Evolutionary conservation across 2,797 vertebrate genomes (phyloP), one percentile per base, ranked within the genome.

Genomic region (Alouatta caraya): DNA sequence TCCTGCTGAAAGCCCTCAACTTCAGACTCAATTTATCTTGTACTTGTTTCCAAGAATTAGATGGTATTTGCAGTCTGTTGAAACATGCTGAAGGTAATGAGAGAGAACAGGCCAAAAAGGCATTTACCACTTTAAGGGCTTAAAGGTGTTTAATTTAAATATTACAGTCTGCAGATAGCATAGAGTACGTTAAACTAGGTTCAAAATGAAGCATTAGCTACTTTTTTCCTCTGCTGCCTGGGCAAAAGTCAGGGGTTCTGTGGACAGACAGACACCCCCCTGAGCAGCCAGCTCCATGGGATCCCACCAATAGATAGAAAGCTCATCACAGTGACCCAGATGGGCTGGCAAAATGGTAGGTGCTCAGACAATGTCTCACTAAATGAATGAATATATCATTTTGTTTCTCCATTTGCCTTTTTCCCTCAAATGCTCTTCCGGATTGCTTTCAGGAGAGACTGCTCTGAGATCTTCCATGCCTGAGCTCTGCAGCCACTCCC

Each of bases 1-100:
- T 98, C 95, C 96, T 98, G 94, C 97, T 97, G 98, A 98, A 98
- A 98, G 97, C 96, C 97, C 97, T 98, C 97, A 97, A 97, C 97
- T 85, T 94, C 86, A 97, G 95, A 98, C 97, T 98, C 94, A 94
- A 98, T 98, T 98, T 98, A 98, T 98, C 97, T 90, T 88, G 94
- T 46, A 90, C 97, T 98, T 98, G 97, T 97, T 98, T 98, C 97
- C 91, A 94, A 97, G 97, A 98, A 98, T 98, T 98, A 98, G 95
- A 96, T 61, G 89, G 96, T 97, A 98, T 98, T 98, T 98, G 91
- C 96, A 95, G 92, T 97, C 96, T 87, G 97, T 93, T 92, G 96
- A 98, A 97, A 98, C 64, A 76, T 97, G 95, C 84, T 48, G 72
- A 97, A 98, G 90, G 95, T 98, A 97, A 98, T 98, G 98, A 98